Conservation (phyloP, 2,797 vertebrate species). For the Sorex maritimensis region DNA sequence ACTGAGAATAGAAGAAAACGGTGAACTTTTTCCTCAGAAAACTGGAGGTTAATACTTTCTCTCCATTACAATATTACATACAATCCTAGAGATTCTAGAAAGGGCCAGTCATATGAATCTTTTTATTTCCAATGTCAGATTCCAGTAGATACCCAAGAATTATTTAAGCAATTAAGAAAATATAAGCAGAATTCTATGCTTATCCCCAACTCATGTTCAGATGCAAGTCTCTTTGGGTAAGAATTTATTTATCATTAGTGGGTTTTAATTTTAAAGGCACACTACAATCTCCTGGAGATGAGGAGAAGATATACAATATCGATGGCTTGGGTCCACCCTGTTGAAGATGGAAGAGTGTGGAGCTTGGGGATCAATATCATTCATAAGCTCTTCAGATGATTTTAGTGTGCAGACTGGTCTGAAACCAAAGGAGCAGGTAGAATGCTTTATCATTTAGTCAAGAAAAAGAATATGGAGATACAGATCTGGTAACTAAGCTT, state of each 20-base stretch:
- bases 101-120: neutral
- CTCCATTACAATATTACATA: neutral
- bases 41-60: neutral
- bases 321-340: neutral
- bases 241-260: constrained; percentile 3
- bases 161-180: neutral
- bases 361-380: neutral
- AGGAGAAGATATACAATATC: constrained; percentile 6
- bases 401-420: neutral
- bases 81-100: neutral
- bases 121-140: neutral
- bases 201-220: neutral
- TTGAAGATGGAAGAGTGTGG: neutral
- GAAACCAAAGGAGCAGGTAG: neutral
- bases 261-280: neutral
- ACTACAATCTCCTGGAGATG: neutral
- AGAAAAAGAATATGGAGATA: neutral
- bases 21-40: constrained; percentile 15
- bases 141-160: neutral
- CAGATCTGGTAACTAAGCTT: neutral
- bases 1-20: neutral
- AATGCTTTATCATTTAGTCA: neutral
- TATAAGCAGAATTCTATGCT: neutral
- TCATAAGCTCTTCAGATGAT: constrained; percentile 39
- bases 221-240: neutral